phyloP scores from a whole-genome alignment of 2,113 vertebrate species.

The Callopanchax toddi region DNA sequence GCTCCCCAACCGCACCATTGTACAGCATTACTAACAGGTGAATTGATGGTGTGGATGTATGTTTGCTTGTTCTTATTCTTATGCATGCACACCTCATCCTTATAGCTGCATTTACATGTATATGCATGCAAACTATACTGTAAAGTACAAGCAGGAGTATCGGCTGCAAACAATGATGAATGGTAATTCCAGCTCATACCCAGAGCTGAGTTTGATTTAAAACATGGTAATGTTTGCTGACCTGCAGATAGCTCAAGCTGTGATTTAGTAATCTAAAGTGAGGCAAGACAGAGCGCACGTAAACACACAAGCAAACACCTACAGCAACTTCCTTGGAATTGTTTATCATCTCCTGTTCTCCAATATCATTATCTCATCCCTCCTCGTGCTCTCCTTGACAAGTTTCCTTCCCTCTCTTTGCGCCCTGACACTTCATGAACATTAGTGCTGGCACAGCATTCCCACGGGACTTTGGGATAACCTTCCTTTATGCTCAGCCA shows the following conservation, averaged over 20 bases:
- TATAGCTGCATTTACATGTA: slow-evolving; percentile 39
- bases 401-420: slow-evolving; percentile 20
- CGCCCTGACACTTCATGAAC: slow-evolving; percentile 32
- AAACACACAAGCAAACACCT: slow-evolving; percentile 9
- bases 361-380: slow-evolving; percentile 19
- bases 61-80: slow-evolving; percentile 36
- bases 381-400: slow-evolving; percentile 36
- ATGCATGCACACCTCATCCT: slow-evolving; percentile 4
- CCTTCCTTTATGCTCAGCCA: slow-evolving; percentile 52
- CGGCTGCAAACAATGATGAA: slow-evolving; percentile 45
- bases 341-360: slow-evolving; percentile 15
- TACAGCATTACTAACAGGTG: slow-evolving; percentile 49
- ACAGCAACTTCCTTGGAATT: slow-evolving; percentile 5
- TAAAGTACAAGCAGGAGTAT: slow-evolving; percentile 15
- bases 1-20: too few relatives aligned
- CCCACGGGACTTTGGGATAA: slow-evolving; percentile 56
- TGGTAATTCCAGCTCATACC: slow-evolving; percentile 44
- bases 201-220: slow-evolving; percentile 56
- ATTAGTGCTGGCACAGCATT: slow-evolving; percentile 56
- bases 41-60: slow-evolving; percentile 46
- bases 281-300: slow-evolving; percentile 13
- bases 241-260: slow-evolving; percentile 46
- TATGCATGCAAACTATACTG: slow-evolving; percentile 10
- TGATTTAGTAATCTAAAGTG: slow-evolving; percentile 35
- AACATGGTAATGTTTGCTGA: slow-evolving; percentile 42